phyloP scores from a whole-genome alignment of 2,113 vertebrate genomes.

The Tychaedon coryphoeus region DNA sequence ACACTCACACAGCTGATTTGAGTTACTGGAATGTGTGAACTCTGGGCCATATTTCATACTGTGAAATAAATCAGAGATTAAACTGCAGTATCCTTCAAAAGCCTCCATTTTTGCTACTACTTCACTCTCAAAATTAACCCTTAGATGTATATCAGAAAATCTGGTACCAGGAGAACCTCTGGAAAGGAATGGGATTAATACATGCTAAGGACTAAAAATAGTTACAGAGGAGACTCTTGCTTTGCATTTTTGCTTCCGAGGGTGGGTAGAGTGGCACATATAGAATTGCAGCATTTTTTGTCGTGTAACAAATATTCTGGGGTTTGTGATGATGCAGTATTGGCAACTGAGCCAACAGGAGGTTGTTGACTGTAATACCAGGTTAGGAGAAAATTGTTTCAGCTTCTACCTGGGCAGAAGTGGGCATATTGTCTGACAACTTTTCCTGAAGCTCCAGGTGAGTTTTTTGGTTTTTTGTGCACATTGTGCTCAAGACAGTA shows the following conservation, averaged over 20 bases:
- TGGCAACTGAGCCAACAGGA: neutral
- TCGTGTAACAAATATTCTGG: neutral
- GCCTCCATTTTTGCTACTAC: neutral
- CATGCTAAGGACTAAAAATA: neutral
- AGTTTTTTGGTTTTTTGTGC: neutral
- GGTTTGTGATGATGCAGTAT: neutral
- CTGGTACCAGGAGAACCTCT: neutral
- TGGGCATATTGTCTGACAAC: neutral
- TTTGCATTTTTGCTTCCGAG: neutral
- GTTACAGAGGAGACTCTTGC: neutral
- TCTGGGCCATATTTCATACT: rapidly evolving
- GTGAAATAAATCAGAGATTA: neutral
- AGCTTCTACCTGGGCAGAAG: neutral
- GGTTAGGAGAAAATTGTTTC: neutral
- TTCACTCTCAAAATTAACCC: neutral
- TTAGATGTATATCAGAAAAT: neutral
- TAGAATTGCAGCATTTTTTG: neutral
- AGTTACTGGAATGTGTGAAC: neutral
- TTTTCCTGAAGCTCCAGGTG: neutral
- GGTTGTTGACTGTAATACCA: neutral
- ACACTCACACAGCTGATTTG: neutral
- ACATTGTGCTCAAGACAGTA: neutral
- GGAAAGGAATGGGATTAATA: neutral
- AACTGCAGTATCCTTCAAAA: neutral
- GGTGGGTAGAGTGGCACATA: neutral